phyloP scores from a whole-genome alignment of 2,888 invertebrate genomes.

The Sinhomidia bicolor region DNA sequence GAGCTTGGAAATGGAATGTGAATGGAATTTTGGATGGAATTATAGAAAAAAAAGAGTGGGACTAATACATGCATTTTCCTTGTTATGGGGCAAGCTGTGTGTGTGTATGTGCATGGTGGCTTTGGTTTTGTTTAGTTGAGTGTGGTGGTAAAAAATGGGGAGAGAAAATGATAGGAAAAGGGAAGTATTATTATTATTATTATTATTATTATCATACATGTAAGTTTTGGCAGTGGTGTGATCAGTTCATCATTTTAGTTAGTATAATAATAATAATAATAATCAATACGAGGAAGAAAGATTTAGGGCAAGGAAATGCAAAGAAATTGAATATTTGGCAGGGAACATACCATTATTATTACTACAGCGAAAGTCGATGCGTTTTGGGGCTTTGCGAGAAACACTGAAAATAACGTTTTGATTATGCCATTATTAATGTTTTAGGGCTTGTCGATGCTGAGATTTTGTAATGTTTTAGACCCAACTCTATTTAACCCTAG shows the following conservation, averaged over 20 bases:
- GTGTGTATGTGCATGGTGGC: neutral
- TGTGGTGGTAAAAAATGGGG: neutral
- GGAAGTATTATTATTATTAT: too few relatives aligned
- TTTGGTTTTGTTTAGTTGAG: neutral
- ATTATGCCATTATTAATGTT: too few relatives aligned
- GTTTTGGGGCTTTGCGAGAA: too few relatives aligned
- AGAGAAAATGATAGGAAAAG: neutral
- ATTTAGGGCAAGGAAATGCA: neutral
- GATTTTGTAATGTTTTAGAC: too few relatives aligned
- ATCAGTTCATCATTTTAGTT: neutral
- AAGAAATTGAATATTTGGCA: neutral
- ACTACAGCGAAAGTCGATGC: too few relatives aligned
- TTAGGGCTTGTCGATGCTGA: too few relatives aligned
- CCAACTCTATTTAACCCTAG: too few relatives aligned
- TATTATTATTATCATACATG: too few relatives aligned
- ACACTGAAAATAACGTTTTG: too few relatives aligned
- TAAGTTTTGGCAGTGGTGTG: neutral
- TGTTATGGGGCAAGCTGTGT: too few relatives aligned
- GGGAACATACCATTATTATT: neutral
- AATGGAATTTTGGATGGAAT: slow-evolving; percentile 9
- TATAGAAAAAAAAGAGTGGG: neutral
- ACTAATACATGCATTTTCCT: too few relatives aligned
- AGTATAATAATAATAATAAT: neutral
- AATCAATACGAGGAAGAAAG: neutral
- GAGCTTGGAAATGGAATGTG: neutral